These are phyloP conservation scores for Drosophila subpulchrella DNA, from an alignment of 1,140 invertebrate species.

Conservation along the genomic window DNA sequence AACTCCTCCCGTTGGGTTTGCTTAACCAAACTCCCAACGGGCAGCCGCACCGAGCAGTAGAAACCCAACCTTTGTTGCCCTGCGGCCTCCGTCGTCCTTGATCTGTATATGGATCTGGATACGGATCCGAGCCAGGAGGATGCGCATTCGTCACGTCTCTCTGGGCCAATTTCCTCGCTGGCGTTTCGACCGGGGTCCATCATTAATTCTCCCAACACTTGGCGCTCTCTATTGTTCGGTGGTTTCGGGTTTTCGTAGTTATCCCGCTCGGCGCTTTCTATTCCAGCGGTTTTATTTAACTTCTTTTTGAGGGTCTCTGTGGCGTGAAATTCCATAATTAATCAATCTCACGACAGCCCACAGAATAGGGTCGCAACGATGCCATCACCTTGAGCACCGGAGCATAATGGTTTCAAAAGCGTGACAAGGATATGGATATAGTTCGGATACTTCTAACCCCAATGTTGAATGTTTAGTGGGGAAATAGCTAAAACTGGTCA, in stretches of 20 bases:
- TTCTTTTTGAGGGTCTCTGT: slow-evolving; percentile 56
- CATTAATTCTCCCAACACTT: slow-evolving; percentile 70
- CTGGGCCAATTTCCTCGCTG: slow-evolving; percentile 64
- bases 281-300: slow-evolving; percentile 36
- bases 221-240: slow-evolving; percentile 52
- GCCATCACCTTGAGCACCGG: slow-evolving; percentile 19
- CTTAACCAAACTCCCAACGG: slow-evolving; percentile 65
- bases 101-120: neutral
- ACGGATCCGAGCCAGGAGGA: slow-evolving; percentile 18
- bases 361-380: slow-evolving; percentile 18
- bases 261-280: slow-evolving; percentile 49
- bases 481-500: neutral
- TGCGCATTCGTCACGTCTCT: slow-evolving; percentile 60
- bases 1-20: slow-evolving; percentile 70
- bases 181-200: slow-evolving; percentile 60
- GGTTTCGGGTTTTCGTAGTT: slow-evolving; percentile 23
- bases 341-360: slow-evolving; percentile 66
- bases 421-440: slow-evolving; percentile 72
- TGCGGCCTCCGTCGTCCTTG: slow-evolving; percentile 80
- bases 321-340: slow-evolving; percentile 83
- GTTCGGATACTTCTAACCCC: slow-evolving; percentile 3
- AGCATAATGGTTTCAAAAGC: slow-evolving; percentile 39
- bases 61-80: slow-evolving; percentile 63
- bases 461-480: neutral
- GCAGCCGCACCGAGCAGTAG: slow-evolving; percentile 70